phyloP scores from a whole-genome alignment of 1,140 invertebrate genomes.

The Tetramorium alpestre region DNA sequence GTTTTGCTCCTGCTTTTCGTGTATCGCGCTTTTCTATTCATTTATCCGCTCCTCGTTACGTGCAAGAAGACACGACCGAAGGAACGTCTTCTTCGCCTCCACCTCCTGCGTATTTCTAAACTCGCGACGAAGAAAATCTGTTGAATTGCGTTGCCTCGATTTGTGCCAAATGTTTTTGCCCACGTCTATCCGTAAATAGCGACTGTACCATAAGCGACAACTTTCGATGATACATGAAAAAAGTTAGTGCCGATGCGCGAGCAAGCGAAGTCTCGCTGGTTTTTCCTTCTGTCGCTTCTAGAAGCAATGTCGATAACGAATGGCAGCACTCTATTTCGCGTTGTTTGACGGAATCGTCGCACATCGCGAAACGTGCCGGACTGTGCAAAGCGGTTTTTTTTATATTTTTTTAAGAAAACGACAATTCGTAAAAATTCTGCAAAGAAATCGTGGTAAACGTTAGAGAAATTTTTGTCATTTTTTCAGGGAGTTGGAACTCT shows the following conservation, averaged over 20 bases:
- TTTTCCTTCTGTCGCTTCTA: slow-evolving; percentile 16
- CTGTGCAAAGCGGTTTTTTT: neutral
- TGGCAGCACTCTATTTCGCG: neutral
- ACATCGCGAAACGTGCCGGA: neutral
- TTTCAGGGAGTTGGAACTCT: neutral
- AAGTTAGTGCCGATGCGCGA: neutral
- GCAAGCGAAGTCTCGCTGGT: slow-evolving; percentile 1
- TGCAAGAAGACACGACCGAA: slow-evolving; percentile 24
- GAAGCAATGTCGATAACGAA: slow-evolving; percentile 29
- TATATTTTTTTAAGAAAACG: neutral
- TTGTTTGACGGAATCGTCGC: slow-evolving; percentile 3
- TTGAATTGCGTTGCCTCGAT: slow-evolving; percentile 42
- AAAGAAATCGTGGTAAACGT: neutral
- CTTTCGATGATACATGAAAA: slow-evolving; percentile 34
- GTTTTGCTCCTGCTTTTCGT: slow-evolving; percentile 2
- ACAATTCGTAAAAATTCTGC: neutral
- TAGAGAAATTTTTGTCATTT: neutral
- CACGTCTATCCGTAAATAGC: slow-evolving; percentile 44
- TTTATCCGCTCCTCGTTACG: slow-evolving; percentile 52
- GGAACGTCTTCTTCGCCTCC: neutral
- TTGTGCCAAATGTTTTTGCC: slow-evolving; percentile 56
- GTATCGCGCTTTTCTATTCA: slow-evolving; percentile 44
- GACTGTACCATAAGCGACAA: slow-evolving; percentile 41
- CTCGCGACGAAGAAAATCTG: slow-evolving; percentile 44
- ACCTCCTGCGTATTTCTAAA: slow-evolving; percentile 30